Percentiles rank a stretch among this genome's conserved stretches.
Evolutionary conservation across 2,797 vertebrate species (phyloP).

Genomic region (Lutjanus campechanus): DNA sequence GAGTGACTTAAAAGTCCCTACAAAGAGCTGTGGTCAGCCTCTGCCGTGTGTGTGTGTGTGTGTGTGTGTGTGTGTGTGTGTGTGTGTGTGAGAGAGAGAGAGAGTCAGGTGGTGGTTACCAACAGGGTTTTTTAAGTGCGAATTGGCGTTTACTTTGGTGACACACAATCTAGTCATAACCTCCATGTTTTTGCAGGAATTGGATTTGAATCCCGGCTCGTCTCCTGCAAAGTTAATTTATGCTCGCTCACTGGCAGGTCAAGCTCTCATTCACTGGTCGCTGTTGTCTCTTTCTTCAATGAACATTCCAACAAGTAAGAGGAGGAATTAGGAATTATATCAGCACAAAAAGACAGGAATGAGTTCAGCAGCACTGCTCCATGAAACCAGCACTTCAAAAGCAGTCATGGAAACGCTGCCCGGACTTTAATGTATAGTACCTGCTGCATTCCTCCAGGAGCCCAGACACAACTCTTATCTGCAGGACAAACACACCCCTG

Average conservation of each 20-base stretch:
- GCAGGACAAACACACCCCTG: background rate
- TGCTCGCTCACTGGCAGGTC: slow-evolving; percentile 28
- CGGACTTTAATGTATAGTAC: slow-evolving; percentile 44
- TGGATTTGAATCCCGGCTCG: slow-evolving; percentile 4
- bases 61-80: slow-evolving; percentile 14
- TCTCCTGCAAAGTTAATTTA: slow-evolving; percentile 26
- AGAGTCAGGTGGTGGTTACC: slow-evolving; percentile 62
- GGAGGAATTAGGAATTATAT: slow-evolving; percentile 49
- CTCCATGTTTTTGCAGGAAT: slow-evolving; percentile 13
- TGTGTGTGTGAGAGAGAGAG: slow-evolving; percentile 27
- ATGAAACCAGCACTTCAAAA: slow-evolving; percentile 66
- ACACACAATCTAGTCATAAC: slow-evolving; percentile 48
- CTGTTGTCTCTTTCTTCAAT: slow-evolving; percentile 48
- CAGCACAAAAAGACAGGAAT: slow-evolving; percentile 45
- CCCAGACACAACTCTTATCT: slow-evolving; percentile 22
- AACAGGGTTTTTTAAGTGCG: slow-evolving; percentile 30
- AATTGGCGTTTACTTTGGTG: slow-evolving; percentile 32
- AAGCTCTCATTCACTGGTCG: slow-evolving; percentile 34
- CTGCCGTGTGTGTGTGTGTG: slow-evolving; percentile 29
- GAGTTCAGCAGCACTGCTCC: slow-evolving; percentile 46
- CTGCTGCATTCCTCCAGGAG: slow-evolving; percentile 72
- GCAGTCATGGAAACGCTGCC: slow-evolving; percentile 50
- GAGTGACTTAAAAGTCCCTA: slow-evolving; percentile 79
- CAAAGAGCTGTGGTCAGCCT: slow-evolving; percentile 69
- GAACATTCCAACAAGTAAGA: slow-evolving; percentile 42